Conservation (phyloP, 2,113 vertebrate genomes). For the Notarius quadriscutis region DNA sequence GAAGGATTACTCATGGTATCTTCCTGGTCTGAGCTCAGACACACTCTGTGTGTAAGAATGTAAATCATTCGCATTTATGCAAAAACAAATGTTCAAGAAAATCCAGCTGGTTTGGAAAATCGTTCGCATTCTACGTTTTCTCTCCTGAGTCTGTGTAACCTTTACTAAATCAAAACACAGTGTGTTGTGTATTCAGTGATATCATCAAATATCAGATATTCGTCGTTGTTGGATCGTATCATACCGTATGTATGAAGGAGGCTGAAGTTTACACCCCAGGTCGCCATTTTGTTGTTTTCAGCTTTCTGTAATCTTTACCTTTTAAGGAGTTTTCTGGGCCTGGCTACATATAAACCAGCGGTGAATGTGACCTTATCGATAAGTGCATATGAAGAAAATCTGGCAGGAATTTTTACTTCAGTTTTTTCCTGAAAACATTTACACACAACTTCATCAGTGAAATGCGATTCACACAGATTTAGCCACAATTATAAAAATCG, state of each 20-base stretch:
- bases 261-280: not conserved
- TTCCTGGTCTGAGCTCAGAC: slow-evolving; percentile 5
- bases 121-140: not conserved
- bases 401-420: not conserved
- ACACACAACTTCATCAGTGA: not conserved
- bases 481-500: too few relatives aligned
- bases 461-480: too few relatives aligned
- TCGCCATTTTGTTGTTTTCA: not conserved
- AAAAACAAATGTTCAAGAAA: not conserved
- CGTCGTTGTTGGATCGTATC: too few relatives aligned
- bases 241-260: too few relatives aligned
- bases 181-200: too few relatives aligned
- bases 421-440: not conserved
- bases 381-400: not conserved
- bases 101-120: not conserved
- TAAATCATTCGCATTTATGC: not conserved
- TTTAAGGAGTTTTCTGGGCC: not conserved
- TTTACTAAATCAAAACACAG: too few relatives aligned
- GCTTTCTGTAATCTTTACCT: not conserved
- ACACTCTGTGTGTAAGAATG: not conserved
- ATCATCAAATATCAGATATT: too few relatives aligned
- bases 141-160: not conserved
- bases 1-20: slow-evolving; percentile 9
- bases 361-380: not conserved
- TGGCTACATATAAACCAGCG: not conserved